phyloP scores from a whole-genome alignment of 2,888 invertebrate genomes.

The Hedychridium roseum region DNA sequence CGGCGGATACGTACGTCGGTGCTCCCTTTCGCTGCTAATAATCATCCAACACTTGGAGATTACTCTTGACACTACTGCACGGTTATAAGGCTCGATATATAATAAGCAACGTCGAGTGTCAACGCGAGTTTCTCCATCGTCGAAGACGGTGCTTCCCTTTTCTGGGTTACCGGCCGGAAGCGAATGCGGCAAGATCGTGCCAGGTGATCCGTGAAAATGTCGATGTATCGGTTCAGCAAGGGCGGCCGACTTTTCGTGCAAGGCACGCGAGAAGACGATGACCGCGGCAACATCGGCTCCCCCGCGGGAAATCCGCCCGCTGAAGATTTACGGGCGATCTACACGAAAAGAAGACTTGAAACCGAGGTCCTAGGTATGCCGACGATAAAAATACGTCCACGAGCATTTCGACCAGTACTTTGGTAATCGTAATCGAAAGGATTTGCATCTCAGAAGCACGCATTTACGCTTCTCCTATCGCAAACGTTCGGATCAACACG shows the following conservation, averaged over 20 bases:
- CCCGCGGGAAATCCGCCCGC: slow-evolving; percentile 35
- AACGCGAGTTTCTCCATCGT: background rate
- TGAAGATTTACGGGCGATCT: slow-evolving; percentile 77
- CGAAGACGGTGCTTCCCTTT: no score
- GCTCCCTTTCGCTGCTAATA: no score
- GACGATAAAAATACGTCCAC: background rate
- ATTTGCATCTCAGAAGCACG: slow-evolving; percentile 23
- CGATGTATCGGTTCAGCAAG: slow-evolving; percentile 84
- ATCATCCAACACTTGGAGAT: no score
- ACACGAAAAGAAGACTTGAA: slow-evolving; percentile 82
- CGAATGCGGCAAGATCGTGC: no score
- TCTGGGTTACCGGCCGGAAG: no score
- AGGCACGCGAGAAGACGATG: slow-evolving; percentile 74
- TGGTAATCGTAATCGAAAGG: slow-evolving; percentile 27
- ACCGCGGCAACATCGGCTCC: no score
- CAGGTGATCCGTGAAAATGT: slow-evolving; percentile 61
- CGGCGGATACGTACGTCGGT: no score
- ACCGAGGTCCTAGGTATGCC: slow-evolving; percentile 79
- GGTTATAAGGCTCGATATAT: no score
- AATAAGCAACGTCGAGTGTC: no score
- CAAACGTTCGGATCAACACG: background rate
- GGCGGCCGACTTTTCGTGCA: slow-evolving; percentile 80
- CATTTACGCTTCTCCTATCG: background rate
- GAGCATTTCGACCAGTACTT: background rate
- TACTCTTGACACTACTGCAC: no score